These are phyloP conservation scores for Troilus luridus DNA, from an alignment of 2,888 invertebrate species.

Conservation along the genomic window DNA sequence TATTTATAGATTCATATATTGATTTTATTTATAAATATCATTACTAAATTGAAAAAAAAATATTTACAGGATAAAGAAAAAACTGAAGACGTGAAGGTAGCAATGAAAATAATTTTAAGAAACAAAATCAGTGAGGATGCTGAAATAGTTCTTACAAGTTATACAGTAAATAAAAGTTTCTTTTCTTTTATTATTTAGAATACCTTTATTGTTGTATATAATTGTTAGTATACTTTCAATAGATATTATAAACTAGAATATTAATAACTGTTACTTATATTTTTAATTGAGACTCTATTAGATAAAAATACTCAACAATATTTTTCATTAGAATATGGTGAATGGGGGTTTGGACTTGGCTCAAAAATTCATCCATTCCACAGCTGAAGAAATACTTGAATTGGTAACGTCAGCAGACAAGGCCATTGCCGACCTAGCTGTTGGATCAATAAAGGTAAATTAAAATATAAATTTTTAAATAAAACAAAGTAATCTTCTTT, in stretches of 20 bases:
- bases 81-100: neutral
- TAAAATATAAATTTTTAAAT: neutral
- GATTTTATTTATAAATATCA: neutral
- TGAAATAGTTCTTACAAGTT: neutral
- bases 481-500: neutral
- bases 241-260: neutral
- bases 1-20: neutral
- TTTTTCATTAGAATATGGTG: neutral
- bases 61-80: neutral
- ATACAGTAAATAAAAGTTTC: neutral
- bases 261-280: neutral
- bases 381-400: neutral
- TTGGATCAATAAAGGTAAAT: neutral
- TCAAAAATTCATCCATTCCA: neutral
- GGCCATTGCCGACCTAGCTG: neutral
- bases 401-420: neutral
- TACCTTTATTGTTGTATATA: too few species aligned
- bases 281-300: neutral
- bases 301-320: neutral
- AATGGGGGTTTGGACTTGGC: neutral
- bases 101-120: neutral
- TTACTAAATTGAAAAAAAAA: neutral
- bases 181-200: neutral
- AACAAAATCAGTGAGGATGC: neutral
- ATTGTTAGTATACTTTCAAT: too few species aligned